phyloP scores from a whole-genome alignment of 1,140 invertebrate species.

The Anadara kagoshimensis region DNA sequence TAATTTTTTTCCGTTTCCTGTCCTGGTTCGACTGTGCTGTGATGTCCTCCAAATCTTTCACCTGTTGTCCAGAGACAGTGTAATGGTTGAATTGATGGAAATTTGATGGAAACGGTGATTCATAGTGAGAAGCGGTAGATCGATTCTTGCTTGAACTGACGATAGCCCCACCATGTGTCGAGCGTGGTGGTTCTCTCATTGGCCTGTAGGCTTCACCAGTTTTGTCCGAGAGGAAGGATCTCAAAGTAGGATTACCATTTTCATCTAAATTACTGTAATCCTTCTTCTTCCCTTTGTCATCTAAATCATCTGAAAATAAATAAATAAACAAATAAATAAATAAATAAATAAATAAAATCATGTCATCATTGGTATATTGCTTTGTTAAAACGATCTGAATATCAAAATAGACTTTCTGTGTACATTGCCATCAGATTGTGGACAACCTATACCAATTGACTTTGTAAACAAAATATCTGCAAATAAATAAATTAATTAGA shows the following conservation, averaged over 20 bases:
- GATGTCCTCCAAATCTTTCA: conserved; percentile 28
- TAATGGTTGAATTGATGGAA: conserved; percentile 5
- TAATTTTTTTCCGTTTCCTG: conserved; percentile 33
- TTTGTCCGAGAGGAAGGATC: neutral
- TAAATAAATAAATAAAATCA: too few species aligned
- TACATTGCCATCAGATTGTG: too few species aligned
- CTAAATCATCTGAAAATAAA: conserved; percentile 32
- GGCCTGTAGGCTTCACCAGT: conserved; percentile 33
- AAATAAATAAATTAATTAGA: too few species aligned
- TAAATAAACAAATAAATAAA: neutral
- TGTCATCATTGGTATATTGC: too few species aligned
- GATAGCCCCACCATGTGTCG: conserved; percentile 9
- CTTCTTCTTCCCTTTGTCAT: conserved; percentile 23
- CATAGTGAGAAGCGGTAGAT: neutral
- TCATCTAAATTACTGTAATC: conserved; percentile 30
- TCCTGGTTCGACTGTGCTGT: conserved; percentile 3
- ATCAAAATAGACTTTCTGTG: too few species aligned
- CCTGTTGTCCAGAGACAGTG: conserved; percentile 13
- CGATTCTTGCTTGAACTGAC: conserved; percentile 1
- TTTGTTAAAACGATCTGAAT: too few species aligned
- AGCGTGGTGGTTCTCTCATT: conserved; percentile 52
- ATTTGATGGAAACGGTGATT: conserved; percentile 1
- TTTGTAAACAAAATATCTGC: too few species aligned
- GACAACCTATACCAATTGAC: too few species aligned
- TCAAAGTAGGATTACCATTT: conserved; percentile 45